phyloP scores from a whole-genome alignment of 2,888 invertebrate genomes.

The Apocheima hispidaria region DNA sequence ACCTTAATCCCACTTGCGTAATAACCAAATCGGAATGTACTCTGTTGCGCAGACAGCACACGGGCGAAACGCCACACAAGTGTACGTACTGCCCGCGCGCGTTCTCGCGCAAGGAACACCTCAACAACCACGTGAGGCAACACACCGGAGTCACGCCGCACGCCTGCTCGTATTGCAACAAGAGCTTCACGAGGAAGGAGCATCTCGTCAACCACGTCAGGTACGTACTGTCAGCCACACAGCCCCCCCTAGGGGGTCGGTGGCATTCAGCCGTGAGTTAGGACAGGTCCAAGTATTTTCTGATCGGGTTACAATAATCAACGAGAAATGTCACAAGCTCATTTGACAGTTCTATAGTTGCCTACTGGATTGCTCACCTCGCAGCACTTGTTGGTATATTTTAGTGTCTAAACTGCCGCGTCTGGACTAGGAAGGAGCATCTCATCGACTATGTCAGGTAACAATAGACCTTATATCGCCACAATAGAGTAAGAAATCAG shows the following conservation, averaged over 20 bases:
- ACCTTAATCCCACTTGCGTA: slow-evolving; percentile 36
- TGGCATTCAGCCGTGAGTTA: too few relatives aligned
- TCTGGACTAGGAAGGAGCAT: slow-evolving; percentile 90
- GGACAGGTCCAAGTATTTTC: too few relatives aligned
- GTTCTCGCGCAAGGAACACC: slow-evolving; percentile 93
- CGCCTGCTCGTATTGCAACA: slow-evolving; percentile 89
- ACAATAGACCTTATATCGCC: too few relatives aligned
- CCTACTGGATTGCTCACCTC: too few relatives aligned
- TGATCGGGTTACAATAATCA: too few relatives aligned
- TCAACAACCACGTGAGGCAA: slow-evolving; percentile 94
- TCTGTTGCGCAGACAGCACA: slow-evolving; percentile 89
- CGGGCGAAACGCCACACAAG: slow-evolving; percentile 92
- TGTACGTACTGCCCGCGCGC: slow-evolving; percentile 87
- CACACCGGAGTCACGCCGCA: slow-evolving; percentile 90
- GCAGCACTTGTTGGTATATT: too few relatives aligned
- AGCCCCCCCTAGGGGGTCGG: too few relatives aligned
- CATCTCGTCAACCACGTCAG: slow-evolving; percentile 89
- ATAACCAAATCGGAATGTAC: slow-evolving; percentile 79
- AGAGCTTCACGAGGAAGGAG: slow-evolving; percentile 90
- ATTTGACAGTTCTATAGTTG: too few relatives aligned
- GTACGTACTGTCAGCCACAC: too few relatives aligned
- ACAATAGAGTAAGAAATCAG: too few relatives aligned
- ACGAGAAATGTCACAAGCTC: too few relatives aligned
- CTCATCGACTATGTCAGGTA: slow-evolving; percentile 86
- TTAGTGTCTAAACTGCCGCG: too few relatives aligned